Conservation (phyloP, 2,113 vertebrate genomes). For the Pelusios castaneus region DNA sequence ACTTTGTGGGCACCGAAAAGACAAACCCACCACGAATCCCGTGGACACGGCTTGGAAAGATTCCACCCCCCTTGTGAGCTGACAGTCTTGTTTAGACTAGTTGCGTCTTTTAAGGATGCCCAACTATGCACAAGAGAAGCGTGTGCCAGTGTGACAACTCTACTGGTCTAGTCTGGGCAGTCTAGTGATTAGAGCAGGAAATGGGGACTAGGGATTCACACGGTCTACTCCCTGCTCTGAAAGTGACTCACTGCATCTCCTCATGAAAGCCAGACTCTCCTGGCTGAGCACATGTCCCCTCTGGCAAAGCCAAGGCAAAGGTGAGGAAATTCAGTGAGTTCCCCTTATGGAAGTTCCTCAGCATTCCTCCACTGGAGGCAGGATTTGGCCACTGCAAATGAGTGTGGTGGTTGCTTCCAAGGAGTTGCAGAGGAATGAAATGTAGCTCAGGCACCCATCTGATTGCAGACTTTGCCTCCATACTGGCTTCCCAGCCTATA, state of each 20-base stretch:
- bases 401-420: background rate
- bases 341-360: background rate
- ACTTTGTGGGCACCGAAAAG: background rate
- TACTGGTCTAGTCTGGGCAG: background rate
- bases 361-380: too few relatives aligned
- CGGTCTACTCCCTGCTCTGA: background rate
- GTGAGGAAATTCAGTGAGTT: background rate
- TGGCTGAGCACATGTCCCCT: background rate
- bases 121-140: too few relatives aligned
- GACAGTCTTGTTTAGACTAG: background rate
- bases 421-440: background rate
- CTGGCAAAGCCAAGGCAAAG: background rate
- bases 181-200: background rate
- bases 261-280: background rate
- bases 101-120: background rate
- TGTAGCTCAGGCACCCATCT: background rate
- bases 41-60: background rate
- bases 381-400: too few relatives aligned
- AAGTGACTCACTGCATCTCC: background rate
- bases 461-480: background rate
- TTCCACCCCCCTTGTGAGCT: background rate
- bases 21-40: background rate
- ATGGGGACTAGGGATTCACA: background rate
- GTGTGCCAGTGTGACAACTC: background rate
- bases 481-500: background rate